Evolutionary conservation across 1,140 invertebrate genomes (phyloP).

Genomic region (Zaprionus lachaisei): DNA sequence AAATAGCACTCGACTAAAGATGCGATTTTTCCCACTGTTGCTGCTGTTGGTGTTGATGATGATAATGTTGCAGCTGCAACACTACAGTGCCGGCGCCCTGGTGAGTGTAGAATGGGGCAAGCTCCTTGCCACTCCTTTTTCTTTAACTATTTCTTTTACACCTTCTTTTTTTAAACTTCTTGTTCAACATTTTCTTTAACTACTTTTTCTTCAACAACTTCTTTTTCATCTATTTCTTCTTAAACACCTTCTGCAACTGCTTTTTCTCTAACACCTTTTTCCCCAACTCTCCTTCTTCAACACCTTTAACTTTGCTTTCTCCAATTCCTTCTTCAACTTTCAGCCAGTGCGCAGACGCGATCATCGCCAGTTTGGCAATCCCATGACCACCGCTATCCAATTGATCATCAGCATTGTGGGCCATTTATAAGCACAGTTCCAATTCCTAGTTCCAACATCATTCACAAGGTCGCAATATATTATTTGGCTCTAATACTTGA

Average conservation of each 20-base stretch:
- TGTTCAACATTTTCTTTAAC: too few species aligned
- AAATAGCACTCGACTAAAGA: background rate
- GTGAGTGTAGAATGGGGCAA: background rate
- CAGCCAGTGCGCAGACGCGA: slow-evolving; percentile 16
- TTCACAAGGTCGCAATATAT: background rate
- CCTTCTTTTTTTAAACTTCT: too few species aligned
- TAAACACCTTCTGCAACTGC: too few species aligned
- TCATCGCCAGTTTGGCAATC: background rate
- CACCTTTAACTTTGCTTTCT: too few species aligned
- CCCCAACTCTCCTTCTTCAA: too few species aligned
- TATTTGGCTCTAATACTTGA: background rate
- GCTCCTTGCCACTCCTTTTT: too few species aligned
- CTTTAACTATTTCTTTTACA: too few species aligned
- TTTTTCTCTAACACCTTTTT: too few species aligned
- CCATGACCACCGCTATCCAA: background rate
- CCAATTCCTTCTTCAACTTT: background rate
- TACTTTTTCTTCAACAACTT: too few species aligned
- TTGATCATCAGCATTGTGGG: slow-evolving; percentile 16
- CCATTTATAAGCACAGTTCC: background rate
- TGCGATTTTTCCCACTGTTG: slow-evolving; percentile 19
- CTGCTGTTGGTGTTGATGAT: background rate
- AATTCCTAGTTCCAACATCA: background rate
- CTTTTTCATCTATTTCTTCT: too few species aligned
- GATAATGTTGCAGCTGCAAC: background rate
- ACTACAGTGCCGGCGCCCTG: background rate